These are phyloP conservation scores for Pangasianodon hypophthalmus DNA, from an alignment of 2,113 vertebrate genomes.

Conservation along the genomic window DNA sequence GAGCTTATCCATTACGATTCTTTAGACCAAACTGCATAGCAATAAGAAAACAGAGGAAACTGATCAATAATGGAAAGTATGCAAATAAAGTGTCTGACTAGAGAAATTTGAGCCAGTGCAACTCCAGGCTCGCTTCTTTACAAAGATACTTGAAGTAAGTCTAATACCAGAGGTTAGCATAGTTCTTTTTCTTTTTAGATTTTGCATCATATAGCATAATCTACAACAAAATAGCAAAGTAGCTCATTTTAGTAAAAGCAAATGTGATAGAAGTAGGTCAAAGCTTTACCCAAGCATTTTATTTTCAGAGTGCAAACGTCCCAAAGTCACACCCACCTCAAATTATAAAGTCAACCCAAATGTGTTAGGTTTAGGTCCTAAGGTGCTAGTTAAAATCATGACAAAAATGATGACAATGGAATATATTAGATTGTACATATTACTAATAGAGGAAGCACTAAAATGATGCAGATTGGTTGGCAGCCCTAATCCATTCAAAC, in stretches of 20 bases:
- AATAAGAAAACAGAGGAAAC: neutral
- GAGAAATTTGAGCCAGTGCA: neutral
- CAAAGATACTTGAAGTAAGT: neutral
- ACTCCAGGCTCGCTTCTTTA: neutral
- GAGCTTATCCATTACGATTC: neutral
- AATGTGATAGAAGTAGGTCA: neutral
- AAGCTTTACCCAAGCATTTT: neutral
- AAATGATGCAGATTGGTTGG: neutral
- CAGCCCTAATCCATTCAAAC: neutral
- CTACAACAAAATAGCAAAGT: neutral
- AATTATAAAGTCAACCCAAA: neutral
- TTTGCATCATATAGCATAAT: neutral
- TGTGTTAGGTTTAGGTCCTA: neutral
- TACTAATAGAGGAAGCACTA: too few species aligned
- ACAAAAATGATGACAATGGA: neutral
- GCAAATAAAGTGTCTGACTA: neutral
- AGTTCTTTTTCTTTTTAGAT: neutral
- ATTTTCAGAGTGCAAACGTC: neutral
- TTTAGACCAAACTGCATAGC: neutral
- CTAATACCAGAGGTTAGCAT: neutral
- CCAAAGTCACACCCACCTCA: neutral
- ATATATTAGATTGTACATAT: neutral
- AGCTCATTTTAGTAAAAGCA: neutral
- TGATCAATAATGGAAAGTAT: neutral
- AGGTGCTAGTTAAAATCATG: neutral